Evolutionary conservation across 2,797 vertebrate genomes (phyloP), one percentile per base, ranked within the genome.

Genomic region (Acipenser oxyrinchus): DNA sequence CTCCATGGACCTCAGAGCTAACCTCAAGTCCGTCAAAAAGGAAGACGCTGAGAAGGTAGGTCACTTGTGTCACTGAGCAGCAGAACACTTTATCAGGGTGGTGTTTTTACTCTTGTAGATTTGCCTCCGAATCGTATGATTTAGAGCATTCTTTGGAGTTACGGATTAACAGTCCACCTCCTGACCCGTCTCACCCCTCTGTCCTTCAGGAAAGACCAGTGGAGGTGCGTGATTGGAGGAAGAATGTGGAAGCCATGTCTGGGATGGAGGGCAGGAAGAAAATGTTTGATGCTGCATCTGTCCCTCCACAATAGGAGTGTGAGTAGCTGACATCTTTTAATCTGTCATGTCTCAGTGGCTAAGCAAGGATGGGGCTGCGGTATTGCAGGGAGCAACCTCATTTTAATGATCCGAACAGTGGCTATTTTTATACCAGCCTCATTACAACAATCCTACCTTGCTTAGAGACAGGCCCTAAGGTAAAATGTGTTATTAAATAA

Each of bases 1-100:
- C 57, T 99, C 96, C 63, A 85, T 99, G 95, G 96, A 98, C 15
- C 87, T 99, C 50, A 76, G 95, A 66, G 95, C 95, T 48, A 99
- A 98, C 81, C 91, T 99, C 52, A 99, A 98, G 76, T 99, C 96
- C 1, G 94, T 98, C 74, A 99, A 97, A 87, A 99, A 98, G 79
- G 95, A 99, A 55, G 96, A 99, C 83, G 93, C 94, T 0, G 96
- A 98, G 81, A 98, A 99, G 93, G 95, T 95, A 78, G 69, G 81
- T 1, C 15, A 1, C 15, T 18, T 18, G 15, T 18, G 15, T 18
- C 23, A 37, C 23, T 18, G 4, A 37, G 23, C 23, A 37, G 23
- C 23, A 37, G 23, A 37, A 37, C 4, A 2, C 23, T 37, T 37
- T 37, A 37, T 37, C 1, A 37, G 23, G 23, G 23, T 37, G 23